Evolutionary conservation across 2,888 invertebrate species (phyloP).

Genomic region (Macrosoma leucophasiata): DNA sequence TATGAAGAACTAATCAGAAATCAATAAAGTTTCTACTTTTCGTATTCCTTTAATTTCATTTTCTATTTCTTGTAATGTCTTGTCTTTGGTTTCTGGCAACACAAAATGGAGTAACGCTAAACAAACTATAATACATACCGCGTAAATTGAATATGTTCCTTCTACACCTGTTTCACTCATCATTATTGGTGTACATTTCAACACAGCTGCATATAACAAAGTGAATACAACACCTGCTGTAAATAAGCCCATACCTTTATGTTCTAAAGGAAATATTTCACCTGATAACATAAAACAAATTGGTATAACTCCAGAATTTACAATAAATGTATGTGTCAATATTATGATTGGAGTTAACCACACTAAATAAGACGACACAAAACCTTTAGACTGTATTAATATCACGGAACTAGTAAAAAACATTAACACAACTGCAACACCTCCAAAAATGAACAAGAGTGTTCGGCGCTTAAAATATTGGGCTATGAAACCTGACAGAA

Average conservation of each 20-base stretch:
- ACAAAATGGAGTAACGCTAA: conserved; percentile 27
- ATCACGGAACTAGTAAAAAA: conserved; percentile 26
- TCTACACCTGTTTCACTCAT: conserved; percentile 26
- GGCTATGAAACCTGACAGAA: conserved; percentile 27
- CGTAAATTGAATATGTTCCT: conserved; percentile 30
- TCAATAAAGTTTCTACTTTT: background rate
- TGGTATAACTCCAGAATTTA: conserved; percentile 33
- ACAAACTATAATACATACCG: conserved; percentile 26
- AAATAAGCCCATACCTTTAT: conserved; percentile 29
- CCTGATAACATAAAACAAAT: conserved; percentile 29
- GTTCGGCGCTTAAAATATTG: conserved; percentile 28
- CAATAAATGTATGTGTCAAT: conserved; percentile 29
- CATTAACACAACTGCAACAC: conserved; percentile 27
- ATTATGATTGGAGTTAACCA: conserved; percentile 31
- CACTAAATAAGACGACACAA: conserved; percentile 8
- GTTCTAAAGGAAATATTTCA: conserved; percentile 34
- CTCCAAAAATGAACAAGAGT: conserved; percentile 29
- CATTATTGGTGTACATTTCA: conserved; percentile 32
- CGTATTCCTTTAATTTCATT: conserved; percentile 27
- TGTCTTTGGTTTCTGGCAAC: conserved; percentile 38
- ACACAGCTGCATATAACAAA: conserved; percentile 20
- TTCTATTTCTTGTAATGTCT: conserved; percentile 36
- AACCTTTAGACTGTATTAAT: too few relatives aligned
- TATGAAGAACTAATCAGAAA: too few relatives aligned
- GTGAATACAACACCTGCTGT: conserved; percentile 29